A percentile compares a stretch with the other conserved stretches of the same genome.
These are phyloP conservation scores for Tetheella fluctuosa DNA, from an alignment of 2,888 invertebrate genomes.

Conservation along the genomic window DNA sequence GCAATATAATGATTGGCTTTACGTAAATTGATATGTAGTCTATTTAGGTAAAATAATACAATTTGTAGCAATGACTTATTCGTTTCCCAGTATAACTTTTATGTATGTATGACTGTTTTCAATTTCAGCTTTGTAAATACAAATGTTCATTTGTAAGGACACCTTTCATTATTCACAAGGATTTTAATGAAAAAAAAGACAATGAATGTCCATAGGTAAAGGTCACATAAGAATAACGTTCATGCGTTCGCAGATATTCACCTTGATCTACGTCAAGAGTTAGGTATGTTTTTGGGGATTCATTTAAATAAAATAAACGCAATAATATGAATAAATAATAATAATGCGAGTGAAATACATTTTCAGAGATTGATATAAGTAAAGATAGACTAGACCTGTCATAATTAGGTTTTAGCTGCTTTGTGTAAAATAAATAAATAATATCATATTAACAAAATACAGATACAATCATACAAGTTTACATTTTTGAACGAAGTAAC, in stretches of 20 bases:
- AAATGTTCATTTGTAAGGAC: conserved; percentile 70
- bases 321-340: too few relatives aligned
- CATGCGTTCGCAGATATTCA: conserved; percentile 60
- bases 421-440: too few relatives aligned
- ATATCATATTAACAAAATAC: too few relatives aligned
- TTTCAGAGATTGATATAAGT: too few relatives aligned
- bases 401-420: too few relatives aligned
- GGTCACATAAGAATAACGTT: conserved; percentile 66
- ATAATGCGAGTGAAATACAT: too few relatives aligned
- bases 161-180: conserved; percentile 75
- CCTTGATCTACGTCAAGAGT: conserved; percentile 65
- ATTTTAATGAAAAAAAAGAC: conserved; percentile 70
- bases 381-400: too few relatives aligned
- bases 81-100: conserved; percentile 21
- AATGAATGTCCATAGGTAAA: conserved; percentile 68
- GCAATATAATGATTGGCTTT: too few relatives aligned
- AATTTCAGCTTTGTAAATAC: conserved; percentile 66
- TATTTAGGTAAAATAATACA: conserved; percentile 8
- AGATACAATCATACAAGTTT: too few relatives aligned
- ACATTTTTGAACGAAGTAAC: too few relatives aligned
- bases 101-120: conserved; percentile 41
- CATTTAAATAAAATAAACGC: background rate
- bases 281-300: conserved; percentile 17
- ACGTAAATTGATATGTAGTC: too few relatives aligned
- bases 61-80: conserved; percentile 15